Percentiles rank a stretch among this genome's conserved stretches.
Conservation (phyloP, 2,797 vertebrate genomes). For the Acomys russatus region DNA sequence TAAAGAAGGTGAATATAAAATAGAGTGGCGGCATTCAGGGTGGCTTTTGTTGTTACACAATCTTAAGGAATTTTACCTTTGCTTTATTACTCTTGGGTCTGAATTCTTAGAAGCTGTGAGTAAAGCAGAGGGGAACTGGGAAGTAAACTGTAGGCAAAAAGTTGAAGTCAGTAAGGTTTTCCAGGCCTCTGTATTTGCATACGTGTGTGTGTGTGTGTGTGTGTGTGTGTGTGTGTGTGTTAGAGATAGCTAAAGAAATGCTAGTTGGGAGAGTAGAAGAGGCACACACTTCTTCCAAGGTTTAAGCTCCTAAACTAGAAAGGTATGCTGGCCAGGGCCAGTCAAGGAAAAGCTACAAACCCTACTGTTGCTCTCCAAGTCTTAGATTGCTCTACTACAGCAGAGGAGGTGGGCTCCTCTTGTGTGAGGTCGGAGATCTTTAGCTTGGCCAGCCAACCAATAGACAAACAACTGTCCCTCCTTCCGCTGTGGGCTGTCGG, state of each 20-base stretch:
- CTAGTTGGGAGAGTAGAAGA: not conserved
- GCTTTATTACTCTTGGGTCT: not conserved
- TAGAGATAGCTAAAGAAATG: not conserved
- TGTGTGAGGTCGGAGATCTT: not conserved
- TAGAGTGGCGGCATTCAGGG: not conserved
- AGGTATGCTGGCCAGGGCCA: not conserved
- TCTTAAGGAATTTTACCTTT: conserved; percentile 5
- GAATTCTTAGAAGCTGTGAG: conserved; percentile 12
- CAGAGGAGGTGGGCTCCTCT: not conserved
- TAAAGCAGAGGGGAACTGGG: not conserved
- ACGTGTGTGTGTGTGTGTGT: not conserved
- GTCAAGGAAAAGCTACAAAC: not conserved
- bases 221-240: too few species aligned
- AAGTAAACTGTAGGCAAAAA: not conserved
- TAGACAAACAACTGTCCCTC: not conserved
- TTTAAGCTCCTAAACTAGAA: not conserved
- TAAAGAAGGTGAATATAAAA: conserved; percentile 3
- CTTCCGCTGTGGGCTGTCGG: not conserved
- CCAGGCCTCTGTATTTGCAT: rapidly evolving
- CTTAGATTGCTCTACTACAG: not conserved
- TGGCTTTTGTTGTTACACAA: not conserved
- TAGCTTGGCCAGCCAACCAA: not conserved
- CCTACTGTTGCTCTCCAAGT: not conserved
- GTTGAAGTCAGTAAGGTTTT: not conserved
- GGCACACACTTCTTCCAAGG: not conserved